These are phyloP conservation scores for Parochlus steinenii DNA, from an alignment of 2,888 invertebrate species.

Conservation along the genomic window DNA sequence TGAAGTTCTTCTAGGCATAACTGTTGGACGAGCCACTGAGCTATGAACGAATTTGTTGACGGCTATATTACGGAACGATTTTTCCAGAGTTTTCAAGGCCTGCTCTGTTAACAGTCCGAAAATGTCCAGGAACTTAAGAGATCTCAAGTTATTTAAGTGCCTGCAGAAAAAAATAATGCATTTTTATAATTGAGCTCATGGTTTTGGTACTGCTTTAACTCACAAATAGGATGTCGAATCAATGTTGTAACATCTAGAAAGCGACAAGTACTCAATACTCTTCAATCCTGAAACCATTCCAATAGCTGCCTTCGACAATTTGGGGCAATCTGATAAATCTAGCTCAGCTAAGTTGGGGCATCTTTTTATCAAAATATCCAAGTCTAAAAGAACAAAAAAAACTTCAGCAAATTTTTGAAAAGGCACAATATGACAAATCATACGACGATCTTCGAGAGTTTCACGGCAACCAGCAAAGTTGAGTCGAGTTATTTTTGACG, in stretches of 20 bases:
- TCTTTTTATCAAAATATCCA: conserved; percentile 41
- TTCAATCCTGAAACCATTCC: conserved; percentile 37
- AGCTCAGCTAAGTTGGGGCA: conserved; percentile 64
- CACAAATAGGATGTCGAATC: conserved; percentile 51
- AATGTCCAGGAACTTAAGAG: conserved; percentile 59
- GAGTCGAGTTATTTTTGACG: conserved; percentile 48
- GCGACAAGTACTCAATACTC: conserved; percentile 56
- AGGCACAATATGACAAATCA: conserved; percentile 23
- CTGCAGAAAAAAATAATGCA: conserved; percentile 21
- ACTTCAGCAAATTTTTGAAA: conserved; percentile 3
- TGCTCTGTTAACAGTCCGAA: conserved; percentile 56
- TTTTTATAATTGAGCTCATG: conserved; percentile 1
- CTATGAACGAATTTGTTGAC: conserved; percentile 65
- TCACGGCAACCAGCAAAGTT: conserved; percentile 72
- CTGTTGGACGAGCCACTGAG: conserved; percentile 78
- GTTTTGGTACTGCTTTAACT: conserved; percentile 25
- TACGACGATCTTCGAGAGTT: conserved; percentile 56
- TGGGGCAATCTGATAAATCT: conserved; percentile 76
- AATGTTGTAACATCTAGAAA: conserved; percentile 68
- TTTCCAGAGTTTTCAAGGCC: conserved; percentile 35
- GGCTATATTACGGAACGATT: conserved; percentile 39
- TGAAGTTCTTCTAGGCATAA: conserved; percentile 69
- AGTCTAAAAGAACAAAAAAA: conserved; percentile 37
- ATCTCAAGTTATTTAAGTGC: conserved; percentile 40
- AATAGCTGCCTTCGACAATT: conserved; percentile 45